Percentiles rank a stretch among this genome's conserved stretches.
These are phyloP conservation scores for Asbolus verrucosus DNA, from an alignment of 1,140 invertebrate genomes.

Conservation along the genomic window DNA sequence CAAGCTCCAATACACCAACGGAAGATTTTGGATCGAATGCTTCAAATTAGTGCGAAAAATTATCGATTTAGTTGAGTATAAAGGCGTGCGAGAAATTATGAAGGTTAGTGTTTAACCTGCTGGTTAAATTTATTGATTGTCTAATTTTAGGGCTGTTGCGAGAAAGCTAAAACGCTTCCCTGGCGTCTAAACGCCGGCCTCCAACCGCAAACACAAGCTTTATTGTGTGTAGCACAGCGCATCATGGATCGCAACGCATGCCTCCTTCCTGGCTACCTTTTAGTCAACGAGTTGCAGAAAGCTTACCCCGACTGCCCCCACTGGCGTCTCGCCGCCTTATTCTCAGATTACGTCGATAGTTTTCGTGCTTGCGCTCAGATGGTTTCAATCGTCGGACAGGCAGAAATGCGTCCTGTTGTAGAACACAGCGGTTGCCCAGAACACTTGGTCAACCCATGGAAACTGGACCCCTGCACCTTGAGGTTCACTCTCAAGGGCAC, in stretches of 20 bases:
- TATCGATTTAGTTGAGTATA: constrained; percentile 93
- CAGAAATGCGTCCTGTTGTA: constrained; percentile 92
- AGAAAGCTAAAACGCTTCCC: constrained; percentile 87
- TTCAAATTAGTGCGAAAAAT: constrained; percentile 88
- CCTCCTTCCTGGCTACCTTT: constrained; percentile 92
- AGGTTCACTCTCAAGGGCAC: constrained; percentile 92
- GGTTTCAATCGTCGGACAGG: constrained; percentile 92
- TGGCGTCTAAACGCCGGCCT: constrained; percentile 80
- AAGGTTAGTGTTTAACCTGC: constrained; percentile 71
- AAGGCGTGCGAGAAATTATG: constrained; percentile 93
- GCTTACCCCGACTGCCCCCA: constrained; percentile 89
- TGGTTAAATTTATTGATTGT: constrained; percentile 15
- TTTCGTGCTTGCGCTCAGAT: constrained; percentile 94
- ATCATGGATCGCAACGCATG: constrained; percentile 95
- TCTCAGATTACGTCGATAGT: constrained; percentile 91
- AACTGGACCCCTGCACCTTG: constrained; percentile 84
- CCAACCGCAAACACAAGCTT: constrained; percentile 82
- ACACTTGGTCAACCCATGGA: constrained; percentile 91
- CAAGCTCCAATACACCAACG: constrained; percentile 80
- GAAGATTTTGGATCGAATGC: constrained; percentile 88
- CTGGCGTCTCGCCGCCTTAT: constrained; percentile 89
- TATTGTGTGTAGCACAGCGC: constrained; percentile 84
- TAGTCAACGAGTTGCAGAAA: constrained; percentile 94
- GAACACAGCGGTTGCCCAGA: constrained; percentile 92
- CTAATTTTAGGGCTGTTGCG: constrained; percentile 79